Evolutionary conservation across 2,888 invertebrate genomes (phyloP), one percentile per base, ranked within the genome.

Genomic region (Xestobium rufovillosum): DNA sequence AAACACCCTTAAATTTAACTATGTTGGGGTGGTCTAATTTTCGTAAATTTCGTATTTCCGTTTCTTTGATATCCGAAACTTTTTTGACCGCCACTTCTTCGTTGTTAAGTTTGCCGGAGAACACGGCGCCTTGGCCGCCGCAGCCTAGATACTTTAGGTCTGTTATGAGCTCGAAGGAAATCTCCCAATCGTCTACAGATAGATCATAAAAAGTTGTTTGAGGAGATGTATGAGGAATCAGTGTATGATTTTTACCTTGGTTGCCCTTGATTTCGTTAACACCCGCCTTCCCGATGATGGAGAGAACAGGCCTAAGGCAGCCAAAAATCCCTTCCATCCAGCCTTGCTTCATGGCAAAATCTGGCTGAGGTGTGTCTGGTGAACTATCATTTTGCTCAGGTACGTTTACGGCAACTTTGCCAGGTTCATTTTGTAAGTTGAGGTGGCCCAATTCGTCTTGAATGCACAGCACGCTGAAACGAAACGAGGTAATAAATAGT

Each of bases 11-110:
- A 65, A 92, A 91, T 59, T 83, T 80, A 34, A 92, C 85, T 51
- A 97, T 88, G 63, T 97, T 96, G n/a, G 86, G 85, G 66, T 97
- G 95, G 60, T 91, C 87, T 38, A 97, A 74, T 66, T 92, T 89
- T 39, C 88, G 70, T 44, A 97, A 71, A 66, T 95, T 91, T 55
- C 82, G 80, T 44, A 96, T 91, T 58, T 96, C 88, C 1, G 92
- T 92, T 65, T 97, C 96, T 55, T 83, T 82, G 48, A 84, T 78
- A 55, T 95, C 90, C 35, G 84, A 76, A 1, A 97, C 88, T 68
- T 96, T 95, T 67, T 98, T 98, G 14, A 98, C 92, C 13, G 97
- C 97, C 9, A 98, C 90, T 53, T 80, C 80, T 61, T 88, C 85
- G 42, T 80, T 83, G 45, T 75, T 78, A 41, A 90, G 69, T 52